Evolutionary conservation across 2,113 vertebrate species (phyloP), one percentile per base, ranked within the genome.

Genomic region (Pogona vitticeps): DNA sequence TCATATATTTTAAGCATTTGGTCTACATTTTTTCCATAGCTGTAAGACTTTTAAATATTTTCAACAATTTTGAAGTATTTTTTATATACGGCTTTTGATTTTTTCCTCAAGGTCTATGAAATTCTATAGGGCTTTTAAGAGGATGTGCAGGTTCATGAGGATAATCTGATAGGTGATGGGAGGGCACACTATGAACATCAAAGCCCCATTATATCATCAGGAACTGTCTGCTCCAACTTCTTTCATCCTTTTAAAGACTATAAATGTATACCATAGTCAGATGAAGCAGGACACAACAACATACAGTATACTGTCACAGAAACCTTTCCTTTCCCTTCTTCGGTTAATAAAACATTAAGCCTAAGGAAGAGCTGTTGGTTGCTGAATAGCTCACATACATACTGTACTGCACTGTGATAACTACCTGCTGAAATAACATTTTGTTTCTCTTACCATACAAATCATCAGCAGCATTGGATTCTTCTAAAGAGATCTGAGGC

Each of bases 401-500:
- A 26, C 38, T 75, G 38, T 75, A 26, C 38, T 75, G 38, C 72
- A 75, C 42, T 63, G 36, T 80, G 33, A 36, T 52, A 15, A 61
- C 15, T 31, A 73, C 23, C 26, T 40, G 13, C 13, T 28, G 26
- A 23, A 83, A 76, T 0, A 46, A 20, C 76, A 23, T 6, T 56
- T 14, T 38, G 26, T 68, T 85, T 82, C 14, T 67, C 18, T 86
- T 97, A 99, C 98, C 98, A 0, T 93, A 91, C 18, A 94, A 65
- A 2, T 97, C 95, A 1, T 96, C 96, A 46, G 99, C 98, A 6
- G 88, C 81, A 0, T 96, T 97, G 0, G 97, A 97, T 6, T 97
- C 97, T 38, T 98, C 98, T 4, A 96, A 93, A 77, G 96, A 94
- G 76, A 99, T 93, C 95, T 99, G 99, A 18, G 99, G 97, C 93